Evolutionary conservation across 2,888 invertebrate genomes (phyloP), one percentile per base, ranked within the genome.

Genomic region (Lordiphosa andalusiaca): DNA sequence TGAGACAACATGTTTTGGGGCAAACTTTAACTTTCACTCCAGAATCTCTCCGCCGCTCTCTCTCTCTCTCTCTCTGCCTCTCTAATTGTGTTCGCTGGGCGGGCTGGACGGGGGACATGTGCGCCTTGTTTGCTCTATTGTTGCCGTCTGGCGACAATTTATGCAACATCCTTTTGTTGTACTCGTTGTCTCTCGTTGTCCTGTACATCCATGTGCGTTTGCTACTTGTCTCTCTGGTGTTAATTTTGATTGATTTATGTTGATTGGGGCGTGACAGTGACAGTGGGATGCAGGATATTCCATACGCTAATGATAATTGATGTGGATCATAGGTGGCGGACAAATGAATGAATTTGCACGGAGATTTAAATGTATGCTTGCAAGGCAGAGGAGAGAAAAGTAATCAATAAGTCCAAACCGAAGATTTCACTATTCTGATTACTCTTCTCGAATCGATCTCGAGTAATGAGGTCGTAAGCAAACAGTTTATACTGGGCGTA

Each of bases 71-170:
- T 19, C 19, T 19, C 19, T 19, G 3, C 53, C 19, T 44, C 47
- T 57, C 58, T 64, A 66, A 76, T 61, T 66, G 73, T 58, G 69
- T 69, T 76, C 63, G 53, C 52, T 25, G 23, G 42, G 25, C 25
- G 25, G 25, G 19, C 13, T 36, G n/a, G n/a, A n/a, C n/a, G n/a
- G 16, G 16, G 53, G 36, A 51, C 63, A 72, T 61, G 66, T 55
- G 51, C 35, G 48, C 30, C 30, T 36, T 25, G 25, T 42, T 52
- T 58, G 39, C 56, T 63, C 30, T 33, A 52, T 41, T 55, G 54
- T 47, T 47, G 46, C 19, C 33, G 30, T n/a, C 50, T 41, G 19
- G 38, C 40, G 40, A 30, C 40, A 40, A 51, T 51, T 51, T 51
- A 40, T 51, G 40, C 40, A 51, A 51, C 51, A 54, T 60, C 51